phyloP scores from a whole-genome alignment of 2,113 vertebrate species.

The Ibidorhyncha struthersii region DNA sequence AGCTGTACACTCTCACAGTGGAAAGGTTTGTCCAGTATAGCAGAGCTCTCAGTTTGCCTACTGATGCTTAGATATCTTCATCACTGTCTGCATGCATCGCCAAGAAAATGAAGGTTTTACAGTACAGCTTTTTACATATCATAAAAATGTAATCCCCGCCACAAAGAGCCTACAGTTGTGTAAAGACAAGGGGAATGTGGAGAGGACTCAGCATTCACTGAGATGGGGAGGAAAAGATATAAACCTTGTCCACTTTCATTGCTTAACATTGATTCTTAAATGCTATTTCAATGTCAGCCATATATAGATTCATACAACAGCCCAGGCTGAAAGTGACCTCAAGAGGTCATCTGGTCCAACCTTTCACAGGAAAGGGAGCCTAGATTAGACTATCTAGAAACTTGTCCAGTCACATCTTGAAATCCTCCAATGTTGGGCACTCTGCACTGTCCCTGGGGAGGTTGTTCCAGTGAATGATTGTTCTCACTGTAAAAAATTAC shows the following conservation, averaged over 20 bases:
- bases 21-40: neutral
- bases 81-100: neutral
- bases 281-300: neutral
- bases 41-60: neutral
- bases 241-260: neutral
- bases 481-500: neutral
- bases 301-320: neutral
- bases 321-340: neutral
- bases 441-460: neutral
- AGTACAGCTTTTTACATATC: neutral
- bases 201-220: neutral
- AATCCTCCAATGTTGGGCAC: neutral
- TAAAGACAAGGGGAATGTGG: neutral
- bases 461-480: neutral
- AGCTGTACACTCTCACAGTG: neutral
- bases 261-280: neutral
- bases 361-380: neutral
- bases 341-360: neutral
- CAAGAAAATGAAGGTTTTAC: neutral
- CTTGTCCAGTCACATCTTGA: neutral
- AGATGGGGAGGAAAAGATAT: neutral
- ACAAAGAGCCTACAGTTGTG: neutral
- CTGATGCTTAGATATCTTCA: neutral
- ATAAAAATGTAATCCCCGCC: neutral
- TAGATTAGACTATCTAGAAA: neutral